A percentile compares a stretch with the other conserved stretches of the same genome.
phyloP scores from a whole-genome alignment of 2,888 invertebrate species.

The Halictus quadricinctus region DNA sequence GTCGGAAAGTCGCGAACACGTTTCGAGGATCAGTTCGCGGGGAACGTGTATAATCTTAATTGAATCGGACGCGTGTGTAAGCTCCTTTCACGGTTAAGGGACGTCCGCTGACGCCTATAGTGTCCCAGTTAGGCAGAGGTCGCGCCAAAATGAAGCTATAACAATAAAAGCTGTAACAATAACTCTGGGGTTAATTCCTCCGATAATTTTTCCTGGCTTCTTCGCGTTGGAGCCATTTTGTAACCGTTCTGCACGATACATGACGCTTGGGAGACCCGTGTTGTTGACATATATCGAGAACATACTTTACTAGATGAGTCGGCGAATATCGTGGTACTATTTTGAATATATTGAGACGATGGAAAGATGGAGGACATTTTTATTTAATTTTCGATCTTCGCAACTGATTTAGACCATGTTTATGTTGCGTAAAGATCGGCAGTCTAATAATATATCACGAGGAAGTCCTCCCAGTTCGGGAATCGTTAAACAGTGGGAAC shows the following conservation, averaged over 20 bases:
- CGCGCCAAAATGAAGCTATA: background rate
- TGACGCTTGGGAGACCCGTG: too few relatives aligned
- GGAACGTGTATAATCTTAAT: constrained; percentile 37
- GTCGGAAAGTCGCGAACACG: background rate
- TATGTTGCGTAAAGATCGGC: too few relatives aligned
- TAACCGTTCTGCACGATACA: background rate
- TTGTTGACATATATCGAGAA: too few relatives aligned
- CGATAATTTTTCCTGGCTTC: background rate
- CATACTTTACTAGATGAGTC: too few relatives aligned
- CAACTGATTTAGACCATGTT: too few relatives aligned
- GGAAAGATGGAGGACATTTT: too few relatives aligned
- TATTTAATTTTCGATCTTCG: too few relatives aligned
- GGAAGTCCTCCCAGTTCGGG: background rate
- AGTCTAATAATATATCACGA: too few relatives aligned
- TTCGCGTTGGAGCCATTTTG: background rate
- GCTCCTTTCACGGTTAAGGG: constrained; percentile 2
- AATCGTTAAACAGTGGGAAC: constrained; percentile 38
- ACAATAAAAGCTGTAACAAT: background rate
- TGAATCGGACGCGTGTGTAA: constrained; percentile 31
- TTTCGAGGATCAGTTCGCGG: background rate
- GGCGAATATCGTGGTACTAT: too few relatives aligned
- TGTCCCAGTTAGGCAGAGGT: background rate
- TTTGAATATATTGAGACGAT: too few relatives aligned
- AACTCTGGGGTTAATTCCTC: background rate
- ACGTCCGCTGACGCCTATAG: constrained; percentile 2